Percentiles rank a stretch among this genome's conserved stretches.
These are phyloP conservation scores for Emydocephalus ijimae DNA, from an alignment of 2,113 vertebrate genomes.

Conservation along the genomic window DNA sequence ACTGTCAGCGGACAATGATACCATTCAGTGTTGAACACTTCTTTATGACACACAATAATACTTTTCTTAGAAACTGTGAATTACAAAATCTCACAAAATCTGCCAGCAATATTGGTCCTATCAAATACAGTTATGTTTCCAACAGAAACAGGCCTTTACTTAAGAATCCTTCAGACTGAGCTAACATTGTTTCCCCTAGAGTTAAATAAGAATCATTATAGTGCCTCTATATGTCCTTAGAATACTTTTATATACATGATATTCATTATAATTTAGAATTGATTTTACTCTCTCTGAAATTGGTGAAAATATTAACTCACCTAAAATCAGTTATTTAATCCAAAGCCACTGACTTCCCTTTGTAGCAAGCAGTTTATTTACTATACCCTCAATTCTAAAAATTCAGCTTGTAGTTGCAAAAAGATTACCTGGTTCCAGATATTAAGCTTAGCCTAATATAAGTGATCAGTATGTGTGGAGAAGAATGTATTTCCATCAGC, in stretches of 20 bases:
- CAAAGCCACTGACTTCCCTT: background rate
- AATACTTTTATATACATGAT: background rate
- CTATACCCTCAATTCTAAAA: background rate
- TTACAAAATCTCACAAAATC: background rate
- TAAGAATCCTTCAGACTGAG: slow-evolving; percentile 17
- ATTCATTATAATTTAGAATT: slow-evolving; percentile 9
- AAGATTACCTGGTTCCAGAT: background rate
- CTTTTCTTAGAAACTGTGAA: background rate
- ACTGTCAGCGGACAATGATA: background rate
- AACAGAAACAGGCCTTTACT: slow-evolving; percentile 1
- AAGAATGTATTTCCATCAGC: background rate
- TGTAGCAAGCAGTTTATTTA: slow-evolving; percentile 8
- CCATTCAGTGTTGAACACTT: slow-evolving; percentile 3
- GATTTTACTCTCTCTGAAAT: background rate
- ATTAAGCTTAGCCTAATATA: background rate
- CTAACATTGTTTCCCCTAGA: slow-evolving; percentile 35
- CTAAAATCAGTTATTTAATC: background rate
- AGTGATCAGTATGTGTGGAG: background rate
- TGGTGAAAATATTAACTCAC: background rate
- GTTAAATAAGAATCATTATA: background rate
- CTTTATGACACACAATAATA: slow-evolving; percentile 18
- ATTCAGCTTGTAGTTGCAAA: background rate
- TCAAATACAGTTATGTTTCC: background rate
- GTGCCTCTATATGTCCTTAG: background rate
- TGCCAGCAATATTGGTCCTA: background rate